A percentile compares a stretch with the other conserved stretches of the same genome.
These are phyloP conservation scores for Chaitophorus viminalis DNA, from an alignment of 2,888 invertebrate genomes.

Conservation along the genomic window DNA sequence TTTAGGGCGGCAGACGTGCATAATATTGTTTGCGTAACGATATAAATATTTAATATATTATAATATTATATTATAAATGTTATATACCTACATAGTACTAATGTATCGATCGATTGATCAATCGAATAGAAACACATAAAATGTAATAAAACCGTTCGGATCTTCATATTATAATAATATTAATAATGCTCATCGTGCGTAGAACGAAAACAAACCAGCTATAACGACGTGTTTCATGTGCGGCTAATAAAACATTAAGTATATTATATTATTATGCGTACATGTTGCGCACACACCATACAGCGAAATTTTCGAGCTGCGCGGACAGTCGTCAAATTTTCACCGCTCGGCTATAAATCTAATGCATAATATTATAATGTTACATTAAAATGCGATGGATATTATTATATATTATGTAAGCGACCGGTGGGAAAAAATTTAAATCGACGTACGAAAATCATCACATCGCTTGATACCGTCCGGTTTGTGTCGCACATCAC, in stretches of 20 bases:
- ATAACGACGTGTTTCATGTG: not conserved
- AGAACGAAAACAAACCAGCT: not conserved
- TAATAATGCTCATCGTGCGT: not conserved
- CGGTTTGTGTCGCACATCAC: too few relatives aligned
- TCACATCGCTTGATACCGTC: too few relatives aligned
- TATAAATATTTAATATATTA: not conserved
- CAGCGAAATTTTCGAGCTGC: not conserved
- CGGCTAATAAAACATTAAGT: too few relatives aligned
- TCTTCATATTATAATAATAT: not conserved
- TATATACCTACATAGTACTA: too few relatives aligned
- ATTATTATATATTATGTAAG: not conserved
- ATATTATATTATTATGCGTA: not conserved
- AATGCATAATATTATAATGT: not conserved
- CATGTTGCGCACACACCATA: not conserved
- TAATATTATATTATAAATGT: too few relatives aligned
- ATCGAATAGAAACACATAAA: not conserved
- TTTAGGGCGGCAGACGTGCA: slow-evolving; percentile 5
- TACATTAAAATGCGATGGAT: too few relatives aligned
- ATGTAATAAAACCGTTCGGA: not conserved
- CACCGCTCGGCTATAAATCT: not conserved
- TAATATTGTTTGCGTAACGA: slow-evolving; percentile 1
- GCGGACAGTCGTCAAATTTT: not conserved
- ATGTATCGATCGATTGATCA: not conserved
- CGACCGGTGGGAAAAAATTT: not conserved
- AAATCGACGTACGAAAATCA: not conserved